Evolutionary conservation across 2,113 vertebrate species (phyloP).

Genomic region (Pterocles gutturalis): DNA sequence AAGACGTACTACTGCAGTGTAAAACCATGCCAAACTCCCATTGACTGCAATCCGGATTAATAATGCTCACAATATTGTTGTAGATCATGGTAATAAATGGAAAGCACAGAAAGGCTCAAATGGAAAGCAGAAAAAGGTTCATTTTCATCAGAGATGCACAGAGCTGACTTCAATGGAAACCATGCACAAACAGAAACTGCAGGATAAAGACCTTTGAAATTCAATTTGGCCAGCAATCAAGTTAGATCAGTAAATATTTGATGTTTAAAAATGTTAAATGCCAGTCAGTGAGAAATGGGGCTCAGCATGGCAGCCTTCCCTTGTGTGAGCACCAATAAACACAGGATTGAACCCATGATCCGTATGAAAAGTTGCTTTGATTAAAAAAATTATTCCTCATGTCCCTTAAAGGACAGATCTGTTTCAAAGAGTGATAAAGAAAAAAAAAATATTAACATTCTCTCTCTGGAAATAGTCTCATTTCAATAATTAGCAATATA

Average conservation of each 20-base stretch:
- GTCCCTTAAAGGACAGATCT: background rate
- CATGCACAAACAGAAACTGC: background rate
- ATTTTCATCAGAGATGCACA: background rate
- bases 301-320: background rate
- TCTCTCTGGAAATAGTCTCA: background rate
- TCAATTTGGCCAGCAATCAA: constrained; percentile 16
- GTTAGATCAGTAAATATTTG: constrained; percentile 37
- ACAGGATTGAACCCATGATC: background rate
- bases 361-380: background rate
- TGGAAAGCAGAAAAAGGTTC: background rate
- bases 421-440: background rate
- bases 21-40: background rate
- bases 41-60: constrained; percentile 11
- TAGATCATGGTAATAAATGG: constrained; percentile 8
- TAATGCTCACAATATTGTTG: background rate
- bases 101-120: background rate
- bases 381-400: background rate
- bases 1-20: background rate
- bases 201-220: constrained; percentile 35
- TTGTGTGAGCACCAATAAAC: background rate
- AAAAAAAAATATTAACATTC: background rate
- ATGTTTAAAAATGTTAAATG: constrained; percentile 20
- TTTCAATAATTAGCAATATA: background rate
- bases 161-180: background rate
- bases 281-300: background rate